Evolutionary conservation across 2,888 invertebrate genomes (phyloP).

Genomic region (Dasysyrphus albostriatus): DNA sequence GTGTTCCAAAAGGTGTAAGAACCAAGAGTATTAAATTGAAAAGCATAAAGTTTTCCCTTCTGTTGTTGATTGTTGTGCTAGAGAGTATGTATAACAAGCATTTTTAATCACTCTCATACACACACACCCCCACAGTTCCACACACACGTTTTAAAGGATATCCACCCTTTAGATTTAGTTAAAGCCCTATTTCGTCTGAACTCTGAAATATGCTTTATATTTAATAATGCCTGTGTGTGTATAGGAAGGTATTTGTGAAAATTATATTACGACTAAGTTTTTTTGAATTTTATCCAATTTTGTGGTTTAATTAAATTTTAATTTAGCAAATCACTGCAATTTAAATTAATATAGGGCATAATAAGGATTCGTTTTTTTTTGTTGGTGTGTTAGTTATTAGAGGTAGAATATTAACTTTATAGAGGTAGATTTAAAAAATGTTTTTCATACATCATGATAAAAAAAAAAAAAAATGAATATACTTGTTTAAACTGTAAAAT

Average conservation of each 20-base stretch:
- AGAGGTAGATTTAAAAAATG: neutral
- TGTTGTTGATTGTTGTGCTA: neutral
- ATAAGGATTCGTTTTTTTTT: neutral
- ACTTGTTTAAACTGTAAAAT: neutral
- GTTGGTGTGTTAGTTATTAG: neutral
- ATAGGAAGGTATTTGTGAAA: neutral
- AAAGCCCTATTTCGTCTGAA: neutral
- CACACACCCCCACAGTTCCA: neutral
- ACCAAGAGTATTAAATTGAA: conserved; percentile 7
- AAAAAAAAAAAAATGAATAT: neutral
- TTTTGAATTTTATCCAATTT: conserved; percentile 58
- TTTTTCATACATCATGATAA: neutral
- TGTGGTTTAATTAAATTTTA: conserved; percentile 66
- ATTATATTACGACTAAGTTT: conserved; percentile 45
- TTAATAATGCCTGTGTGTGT: neutral
- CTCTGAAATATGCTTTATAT: neutral
- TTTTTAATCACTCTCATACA: neutral
- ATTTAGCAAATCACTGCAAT: conserved; percentile 34
- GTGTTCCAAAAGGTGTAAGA: neutral
- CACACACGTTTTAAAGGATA: neutral
- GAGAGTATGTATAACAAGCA: neutral
- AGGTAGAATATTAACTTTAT: too few relatives aligned
- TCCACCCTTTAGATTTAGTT: neutral
- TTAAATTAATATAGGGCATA: conserved; percentile 20
- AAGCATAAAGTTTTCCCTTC: conserved; percentile 17